Evolutionary conservation across 2,888 invertebrate species (phyloP).

Genomic region (Leucania comma): DNA sequence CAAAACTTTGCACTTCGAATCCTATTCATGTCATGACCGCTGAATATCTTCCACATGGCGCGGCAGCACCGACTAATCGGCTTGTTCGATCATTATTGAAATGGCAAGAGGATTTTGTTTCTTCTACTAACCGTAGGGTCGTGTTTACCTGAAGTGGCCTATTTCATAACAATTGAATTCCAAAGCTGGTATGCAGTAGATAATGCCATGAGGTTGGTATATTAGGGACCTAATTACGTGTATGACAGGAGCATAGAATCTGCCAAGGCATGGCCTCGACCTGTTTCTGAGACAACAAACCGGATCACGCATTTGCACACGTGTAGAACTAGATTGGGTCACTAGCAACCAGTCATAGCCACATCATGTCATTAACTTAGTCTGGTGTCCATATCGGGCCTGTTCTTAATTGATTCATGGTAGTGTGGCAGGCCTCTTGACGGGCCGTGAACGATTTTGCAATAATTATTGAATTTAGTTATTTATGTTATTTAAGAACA

Average conservation of each 20-base stretch:
- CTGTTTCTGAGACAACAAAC: conserved; percentile 73
- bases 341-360: conserved; percentile 58
- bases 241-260: conserved; percentile 33
- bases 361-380: conserved; percentile 51
- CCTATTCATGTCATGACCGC: conserved; percentile 8
- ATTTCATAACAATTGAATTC: neutral
- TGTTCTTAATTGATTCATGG: conserved; percentile 57
- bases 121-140: neutral
- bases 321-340: conserved; percentile 70
- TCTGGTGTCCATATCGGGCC: conserved; percentile 52
- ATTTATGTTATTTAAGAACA: neutral
- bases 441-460: neutral
- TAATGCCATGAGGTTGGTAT: no score
- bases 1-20: neutral
- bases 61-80: conserved; percentile 30
- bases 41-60: conserved; percentile 43
- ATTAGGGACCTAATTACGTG: neutral
- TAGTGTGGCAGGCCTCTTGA: conserved; percentile 20
- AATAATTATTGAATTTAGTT: neutral
- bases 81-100: conserved; percentile 19
- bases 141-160: neutral
- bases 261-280: conserved; percentile 71
- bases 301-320: conserved; percentile 71
- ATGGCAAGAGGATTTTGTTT: conserved; percentile 3
- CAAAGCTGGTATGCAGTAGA: neutral